These are phyloP conservation scores for Lutraria rhynchaena DNA, from an alignment of 1,140 invertebrate species.

Conservation along the genomic window DNA sequence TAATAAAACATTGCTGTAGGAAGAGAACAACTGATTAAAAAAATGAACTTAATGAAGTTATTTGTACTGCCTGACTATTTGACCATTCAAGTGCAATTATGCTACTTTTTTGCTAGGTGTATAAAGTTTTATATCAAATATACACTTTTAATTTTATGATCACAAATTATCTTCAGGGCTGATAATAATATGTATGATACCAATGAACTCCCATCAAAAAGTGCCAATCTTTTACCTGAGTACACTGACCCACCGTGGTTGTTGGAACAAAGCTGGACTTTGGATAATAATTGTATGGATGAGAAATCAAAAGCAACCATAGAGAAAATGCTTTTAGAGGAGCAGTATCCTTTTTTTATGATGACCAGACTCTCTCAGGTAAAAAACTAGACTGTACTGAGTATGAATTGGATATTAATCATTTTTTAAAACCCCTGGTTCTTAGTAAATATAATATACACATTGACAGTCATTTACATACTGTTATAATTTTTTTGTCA, in stretches of 20 bases:
- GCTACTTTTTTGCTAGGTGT: no score
- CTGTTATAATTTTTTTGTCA: no score
- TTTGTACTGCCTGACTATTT: neutral
- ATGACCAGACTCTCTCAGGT: no score
- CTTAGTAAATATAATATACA: no score
- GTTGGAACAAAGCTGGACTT: conserved; percentile 84
- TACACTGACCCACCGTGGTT: conserved; percentile 88
- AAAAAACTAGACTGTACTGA: no score
- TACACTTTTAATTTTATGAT: neutral
- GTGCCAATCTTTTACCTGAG: conserved; percentile 84
- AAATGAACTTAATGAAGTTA: no score
- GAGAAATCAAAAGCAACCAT: conserved; percentile 80
- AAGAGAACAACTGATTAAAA: no score
- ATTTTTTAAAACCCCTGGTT: no score
- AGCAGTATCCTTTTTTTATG: conserved; percentile 83
- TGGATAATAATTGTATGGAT: conserved; percentile 77
- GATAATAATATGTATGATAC: conserved; percentile 79
- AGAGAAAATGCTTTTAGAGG: conserved; percentile 81
- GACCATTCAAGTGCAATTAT: neutral
- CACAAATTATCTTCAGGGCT: conserved; percentile 64
- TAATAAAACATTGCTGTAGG: no score
- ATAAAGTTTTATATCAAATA: no score
- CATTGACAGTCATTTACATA: no score
- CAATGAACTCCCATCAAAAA: conserved; percentile 83
- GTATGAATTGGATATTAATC: no score